phyloP scores from a whole-genome alignment of 2,113 vertebrate species.

The Serilophus lunatus region DNA sequence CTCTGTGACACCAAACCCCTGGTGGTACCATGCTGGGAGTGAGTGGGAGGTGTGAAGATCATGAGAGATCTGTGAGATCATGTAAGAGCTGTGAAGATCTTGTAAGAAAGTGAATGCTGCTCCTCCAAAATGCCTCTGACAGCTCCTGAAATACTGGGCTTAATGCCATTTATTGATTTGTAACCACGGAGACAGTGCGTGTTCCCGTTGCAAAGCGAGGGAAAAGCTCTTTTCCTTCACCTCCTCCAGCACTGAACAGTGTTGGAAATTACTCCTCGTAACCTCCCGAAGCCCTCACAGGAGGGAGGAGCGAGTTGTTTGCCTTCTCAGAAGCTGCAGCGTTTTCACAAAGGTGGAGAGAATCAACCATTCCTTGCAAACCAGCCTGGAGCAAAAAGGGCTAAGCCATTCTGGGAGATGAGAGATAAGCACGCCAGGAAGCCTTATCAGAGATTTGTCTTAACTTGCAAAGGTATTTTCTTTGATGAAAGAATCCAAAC shows the following conservation, averaged over 20 bases:
- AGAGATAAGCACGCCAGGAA: slow-evolving; percentile 30
- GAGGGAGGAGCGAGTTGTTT: not conserved
- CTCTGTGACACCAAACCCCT: fast-evolving
- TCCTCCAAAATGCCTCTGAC: not conserved
- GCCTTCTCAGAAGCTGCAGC: not conserved
- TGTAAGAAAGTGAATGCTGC: not conserved
- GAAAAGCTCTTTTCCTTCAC: not conserved
- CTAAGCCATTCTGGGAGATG: slow-evolving; percentile 7
- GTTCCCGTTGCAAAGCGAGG: not conserved
- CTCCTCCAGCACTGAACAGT: not conserved
- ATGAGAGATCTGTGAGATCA: not conserved
- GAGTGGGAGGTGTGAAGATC: not conserved
- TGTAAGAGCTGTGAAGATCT: not conserved
- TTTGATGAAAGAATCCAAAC: slow-evolving; percentile 27
- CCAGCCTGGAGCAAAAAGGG: slow-evolving; percentile 23
- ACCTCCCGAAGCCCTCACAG: not conserved
- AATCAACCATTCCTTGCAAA: slow-evolving; percentile 22
- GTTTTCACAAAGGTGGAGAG: not conserved
- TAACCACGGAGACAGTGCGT: not conserved
- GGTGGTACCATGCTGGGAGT: fast-evolving
- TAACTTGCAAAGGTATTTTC: slow-evolving; percentile 49
- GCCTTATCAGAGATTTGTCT: slow-evolving; percentile 33
- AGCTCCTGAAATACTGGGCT: not conserved
- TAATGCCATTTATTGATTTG: slow-evolving; percentile 4
- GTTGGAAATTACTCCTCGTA: not conserved